Percentiles rank a stretch among this genome's conserved stretches.
Evolutionary conservation across 2,888 invertebrate species (phyloP).

Genomic region (Amitus sp.): DNA sequence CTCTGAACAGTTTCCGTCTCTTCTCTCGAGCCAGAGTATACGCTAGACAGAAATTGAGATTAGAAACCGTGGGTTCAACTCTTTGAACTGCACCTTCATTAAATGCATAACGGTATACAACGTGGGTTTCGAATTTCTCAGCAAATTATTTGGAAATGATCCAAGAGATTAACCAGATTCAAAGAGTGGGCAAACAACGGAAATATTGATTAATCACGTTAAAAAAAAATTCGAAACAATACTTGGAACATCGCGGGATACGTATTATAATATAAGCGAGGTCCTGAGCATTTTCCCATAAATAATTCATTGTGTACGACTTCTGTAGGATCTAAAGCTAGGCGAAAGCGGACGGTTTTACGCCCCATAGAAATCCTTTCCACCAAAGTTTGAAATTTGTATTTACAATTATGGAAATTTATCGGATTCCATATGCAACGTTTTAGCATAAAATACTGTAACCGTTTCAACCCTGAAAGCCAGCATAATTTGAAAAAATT

Average conservation of each 20-base stretch:
- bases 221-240: no score
- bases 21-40: no score
- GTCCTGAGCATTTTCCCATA: slow-evolving; percentile 32
- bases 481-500: slow-evolving; percentile 28
- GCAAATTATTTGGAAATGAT: no score
- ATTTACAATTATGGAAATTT: slow-evolving; percentile 39
- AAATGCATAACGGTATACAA: no score
- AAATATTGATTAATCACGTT: background rate
- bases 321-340: slow-evolving; percentile 31
- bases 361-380: slow-evolving; percentile 32
- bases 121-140: no score
- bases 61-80: no score
- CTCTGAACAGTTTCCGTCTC: no score
- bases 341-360: slow-evolving; percentile 23
- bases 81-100: no score
- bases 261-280: slow-evolving; percentile 4
- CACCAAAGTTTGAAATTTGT: slow-evolving; percentile 38
- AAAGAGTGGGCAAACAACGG: no score
- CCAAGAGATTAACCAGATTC: no score
- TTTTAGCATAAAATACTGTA: slow-evolving; percentile 27
- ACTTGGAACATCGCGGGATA: background rate
- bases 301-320: slow-evolving; percentile 36
- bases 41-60: no score
- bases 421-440: slow-evolving; percentile 37
- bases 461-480: slow-evolving; percentile 21